These are phyloP conservation scores for Neodon shergylaensis DNA, from an alignment of 2,113 vertebrate genomes.

Conservation along the genomic window DNA sequence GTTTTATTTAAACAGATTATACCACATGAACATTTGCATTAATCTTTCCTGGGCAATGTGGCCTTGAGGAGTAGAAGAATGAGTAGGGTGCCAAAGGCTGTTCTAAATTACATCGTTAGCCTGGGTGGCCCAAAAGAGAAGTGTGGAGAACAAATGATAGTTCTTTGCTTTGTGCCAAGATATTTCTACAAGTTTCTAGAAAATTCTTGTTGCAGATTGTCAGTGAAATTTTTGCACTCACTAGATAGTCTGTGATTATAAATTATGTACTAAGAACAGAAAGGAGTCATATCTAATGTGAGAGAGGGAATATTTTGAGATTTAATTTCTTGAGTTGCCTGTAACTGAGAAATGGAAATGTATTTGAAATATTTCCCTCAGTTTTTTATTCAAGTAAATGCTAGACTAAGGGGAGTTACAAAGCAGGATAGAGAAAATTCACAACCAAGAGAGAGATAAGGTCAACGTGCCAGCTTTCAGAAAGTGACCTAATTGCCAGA, in stretches of 20 bases:
- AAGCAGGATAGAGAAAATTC: background rate
- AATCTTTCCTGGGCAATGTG: background rate
- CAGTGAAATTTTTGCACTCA: background rate
- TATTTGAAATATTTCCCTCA: constrained; percentile 4
- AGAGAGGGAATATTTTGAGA: background rate
- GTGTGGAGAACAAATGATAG: background rate
- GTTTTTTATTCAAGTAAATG: constrained; percentile 17
- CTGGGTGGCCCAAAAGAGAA: background rate
- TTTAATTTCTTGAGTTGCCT: background rate
- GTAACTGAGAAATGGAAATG: constrained; percentile 21
- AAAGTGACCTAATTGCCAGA: background rate
- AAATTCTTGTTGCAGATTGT: background rate
- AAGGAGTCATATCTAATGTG: background rate
- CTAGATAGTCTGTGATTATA: background rate
- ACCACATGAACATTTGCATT: background rate
- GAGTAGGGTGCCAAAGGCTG: background rate
- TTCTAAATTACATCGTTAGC: background rate
- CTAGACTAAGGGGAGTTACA: background rate
- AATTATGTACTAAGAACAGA: background rate
- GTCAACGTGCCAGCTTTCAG: background rate
- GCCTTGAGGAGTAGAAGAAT: background rate
- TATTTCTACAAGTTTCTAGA: constrained; percentile 39
- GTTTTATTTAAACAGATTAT: background rate
- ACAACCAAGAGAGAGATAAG: background rate
- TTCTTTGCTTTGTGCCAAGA: background rate